phyloP scores from a whole-genome alignment of 2,888 invertebrate genomes.

The Drosophila tripunctata region DNA sequence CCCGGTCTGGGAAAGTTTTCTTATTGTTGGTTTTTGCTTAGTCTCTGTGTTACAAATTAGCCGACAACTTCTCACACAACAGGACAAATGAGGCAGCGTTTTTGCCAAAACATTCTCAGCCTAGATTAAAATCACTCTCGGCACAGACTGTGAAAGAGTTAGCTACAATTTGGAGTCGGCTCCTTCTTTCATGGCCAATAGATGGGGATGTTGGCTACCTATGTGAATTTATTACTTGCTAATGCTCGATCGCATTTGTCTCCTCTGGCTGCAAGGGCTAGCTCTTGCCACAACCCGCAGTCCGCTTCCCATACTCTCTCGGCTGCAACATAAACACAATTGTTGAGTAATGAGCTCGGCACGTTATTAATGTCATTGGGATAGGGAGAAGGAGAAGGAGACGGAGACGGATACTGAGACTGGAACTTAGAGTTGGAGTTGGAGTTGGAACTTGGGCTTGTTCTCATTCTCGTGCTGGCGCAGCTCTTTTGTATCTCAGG shows the following conservation, averaged over 20 bases:
- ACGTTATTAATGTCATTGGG: constrained; percentile 76
- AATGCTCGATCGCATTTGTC: constrained; percentile 79
- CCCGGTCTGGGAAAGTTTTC: constrained; percentile 4
- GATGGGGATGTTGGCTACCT: constrained; percentile 55
- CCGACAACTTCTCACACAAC: constrained; percentile 53
- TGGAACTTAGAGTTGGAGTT: constrained; percentile 14
- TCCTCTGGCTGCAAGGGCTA: constrained; percentile 41
- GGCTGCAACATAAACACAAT: constrained; percentile 52
- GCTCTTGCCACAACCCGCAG: neutral
- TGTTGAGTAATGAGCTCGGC: constrained; percentile 78
- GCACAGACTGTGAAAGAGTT: constrained; percentile 17
- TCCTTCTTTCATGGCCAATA: constrained; percentile 56
- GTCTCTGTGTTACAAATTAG: constrained; percentile 44
- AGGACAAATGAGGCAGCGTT: constrained; percentile 60
- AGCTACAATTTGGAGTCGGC: constrained; percentile 30
- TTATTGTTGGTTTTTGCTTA: neutral
- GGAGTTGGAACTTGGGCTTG: constrained; percentile 12
- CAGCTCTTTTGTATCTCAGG: constrained; percentile 53
- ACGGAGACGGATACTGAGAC: constrained; percentile 24
- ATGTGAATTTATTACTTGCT: constrained; percentile 81
- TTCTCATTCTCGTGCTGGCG: constrained; percentile 31
- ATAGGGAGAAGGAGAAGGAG: neutral
- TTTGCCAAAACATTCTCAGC: constrained; percentile 52
- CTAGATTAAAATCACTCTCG: constrained; percentile 44
- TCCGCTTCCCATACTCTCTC: neutral